Percentiles rank a stretch among this genome's conserved stretches.
These are phyloP conservation scores for Gibbula magus DNA, from an alignment of 2,888 invertebrate genomes.

Conservation along the genomic window DNA sequence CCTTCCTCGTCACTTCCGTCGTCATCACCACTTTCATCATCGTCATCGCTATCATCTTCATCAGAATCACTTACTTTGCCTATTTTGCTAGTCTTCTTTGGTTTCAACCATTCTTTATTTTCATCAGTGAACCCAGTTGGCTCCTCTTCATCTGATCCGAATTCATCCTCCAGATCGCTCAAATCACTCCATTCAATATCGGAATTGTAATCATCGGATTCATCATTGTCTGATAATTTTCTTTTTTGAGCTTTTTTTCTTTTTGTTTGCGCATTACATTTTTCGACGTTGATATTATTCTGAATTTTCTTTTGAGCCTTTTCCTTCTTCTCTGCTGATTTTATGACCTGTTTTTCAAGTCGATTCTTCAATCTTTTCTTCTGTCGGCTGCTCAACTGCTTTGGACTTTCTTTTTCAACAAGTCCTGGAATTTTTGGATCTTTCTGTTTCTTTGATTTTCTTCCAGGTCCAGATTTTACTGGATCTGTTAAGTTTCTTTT, in stretches of 20 bases:
- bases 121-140: conserved; percentile 82
- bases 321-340: conserved; percentile 31
- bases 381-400: conserved; percentile 41
- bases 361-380: conserved; percentile 38
- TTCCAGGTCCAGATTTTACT: conserved; percentile 87
- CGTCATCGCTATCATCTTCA: conserved; percentile 10
- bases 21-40: conserved; percentile 38
- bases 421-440: conserved; percentile 83
- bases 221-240: conserved; percentile 29
- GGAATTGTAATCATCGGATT: neutral
- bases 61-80: neutral
- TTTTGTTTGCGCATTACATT: conserved; percentile 29
- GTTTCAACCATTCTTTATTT: conserved; percentile 84
- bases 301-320: conserved; percentile 24
- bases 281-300: conserved; percentile 30
- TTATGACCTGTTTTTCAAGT: conserved; percentile 35
- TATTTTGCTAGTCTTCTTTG: conserved; percentile 59
- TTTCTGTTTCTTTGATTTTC: conserved; percentile 90
- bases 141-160: conserved; percentile 42
- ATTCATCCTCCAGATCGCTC: conserved; percentile 6
- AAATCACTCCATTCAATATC: conserved; percentile 14
- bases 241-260: conserved; percentile 17
- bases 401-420: conserved; percentile 32
- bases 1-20: conserved; percentile 35
- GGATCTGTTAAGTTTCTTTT: conserved; percentile 60